These are phyloP conservation scores for Brachyptera putata DNA, from an alignment of 2,888 invertebrate genomes.

Conservation along the genomic window DNA sequence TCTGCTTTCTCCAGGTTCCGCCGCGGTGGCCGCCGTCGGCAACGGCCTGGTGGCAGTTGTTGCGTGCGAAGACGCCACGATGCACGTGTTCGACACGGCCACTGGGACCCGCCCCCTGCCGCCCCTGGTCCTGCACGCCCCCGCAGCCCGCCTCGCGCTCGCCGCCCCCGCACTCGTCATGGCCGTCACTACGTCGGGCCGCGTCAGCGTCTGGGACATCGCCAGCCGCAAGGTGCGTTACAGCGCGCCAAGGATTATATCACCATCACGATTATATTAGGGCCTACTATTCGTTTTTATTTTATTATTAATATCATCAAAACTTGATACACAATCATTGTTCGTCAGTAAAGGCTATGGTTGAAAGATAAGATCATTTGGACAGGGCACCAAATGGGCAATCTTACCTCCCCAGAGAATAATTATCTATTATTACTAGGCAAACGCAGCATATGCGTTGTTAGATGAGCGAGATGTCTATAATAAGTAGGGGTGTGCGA, in stretches of 20 bases:
- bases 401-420: too few relatives aligned
- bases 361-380: too few relatives aligned
- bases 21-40: constrained; percentile 57
- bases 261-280: too few relatives aligned
- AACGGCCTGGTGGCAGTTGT: constrained; percentile 57
- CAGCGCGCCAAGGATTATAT: constrained; percentile 59
- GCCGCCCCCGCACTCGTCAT: constrained; percentile 49
- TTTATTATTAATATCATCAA: too few relatives aligned
- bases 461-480: too few relatives aligned
- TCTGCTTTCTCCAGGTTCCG: constrained; percentile 51
- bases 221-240: constrained; percentile 50
- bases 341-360: too few relatives aligned
- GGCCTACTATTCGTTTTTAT: too few relatives aligned
- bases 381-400: too few relatives aligned
- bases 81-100: constrained; percentile 58
- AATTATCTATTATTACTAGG: too few relatives aligned
- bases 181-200: constrained; percentile 53
- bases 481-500: too few relatives aligned
- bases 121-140: constrained; percentile 53
- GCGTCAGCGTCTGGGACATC: constrained; percentile 59
- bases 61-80: constrained; percentile 63
- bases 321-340: too few relatives aligned
- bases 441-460: too few relatives aligned
- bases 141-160: constrained; percentile 55
- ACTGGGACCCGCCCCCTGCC: constrained; percentile 49